Conservation (phyloP, 2,888 invertebrate genomes). For the Lomographa bimaculata region DNA sequence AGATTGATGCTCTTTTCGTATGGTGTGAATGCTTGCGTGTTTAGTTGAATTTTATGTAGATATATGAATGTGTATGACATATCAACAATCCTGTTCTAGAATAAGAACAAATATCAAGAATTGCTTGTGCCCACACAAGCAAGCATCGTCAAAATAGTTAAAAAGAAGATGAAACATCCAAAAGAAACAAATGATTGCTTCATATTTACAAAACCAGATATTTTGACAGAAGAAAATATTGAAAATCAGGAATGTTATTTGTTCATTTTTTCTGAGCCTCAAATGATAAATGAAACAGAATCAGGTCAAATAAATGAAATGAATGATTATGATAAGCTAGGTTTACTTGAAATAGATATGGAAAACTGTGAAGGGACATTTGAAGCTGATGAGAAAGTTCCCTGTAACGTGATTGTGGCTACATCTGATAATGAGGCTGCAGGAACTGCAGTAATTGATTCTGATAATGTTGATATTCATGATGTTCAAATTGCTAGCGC, state of each 20-base stretch:
- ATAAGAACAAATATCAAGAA: conserved; percentile 60
- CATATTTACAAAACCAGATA: conserved; percentile 36
- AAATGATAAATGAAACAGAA: conserved; percentile 7
- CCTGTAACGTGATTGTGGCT: too few relatives aligned
- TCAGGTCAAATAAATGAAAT: conserved; percentile 1
- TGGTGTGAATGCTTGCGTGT: too few relatives aligned
- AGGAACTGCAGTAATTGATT: too few relatives aligned
- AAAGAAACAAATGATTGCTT: conserved; percentile 16
- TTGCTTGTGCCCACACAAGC: conserved; percentile 47
- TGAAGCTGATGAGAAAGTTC: too few relatives aligned
- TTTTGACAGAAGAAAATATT: conserved; percentile 31
- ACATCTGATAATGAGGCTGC: too few relatives aligned
- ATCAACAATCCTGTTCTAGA: conserved; percentile 54
- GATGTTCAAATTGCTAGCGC: too few relatives aligned
- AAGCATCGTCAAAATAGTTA: conserved; percentile 40
- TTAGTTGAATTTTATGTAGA: too few relatives aligned
- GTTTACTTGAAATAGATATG: too few relatives aligned
- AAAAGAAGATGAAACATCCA: conserved; percentile 25
- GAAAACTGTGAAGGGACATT: too few relatives aligned
- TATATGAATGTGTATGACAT: conserved; percentile 11
- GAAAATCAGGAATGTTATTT: conserved; percentile 31
- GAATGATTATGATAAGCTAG: neutral
- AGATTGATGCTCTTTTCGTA: too few relatives aligned
- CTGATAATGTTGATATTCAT: too few relatives aligned
- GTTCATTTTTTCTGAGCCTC: conserved; percentile 40